A percentile compares a stretch with the other conserved stretches of the same genome.
These are phyloP conservation scores for Hirudinaria manillensis DNA, from an alignment of 2,888 invertebrate species.

Conservation along the genomic window DNA sequence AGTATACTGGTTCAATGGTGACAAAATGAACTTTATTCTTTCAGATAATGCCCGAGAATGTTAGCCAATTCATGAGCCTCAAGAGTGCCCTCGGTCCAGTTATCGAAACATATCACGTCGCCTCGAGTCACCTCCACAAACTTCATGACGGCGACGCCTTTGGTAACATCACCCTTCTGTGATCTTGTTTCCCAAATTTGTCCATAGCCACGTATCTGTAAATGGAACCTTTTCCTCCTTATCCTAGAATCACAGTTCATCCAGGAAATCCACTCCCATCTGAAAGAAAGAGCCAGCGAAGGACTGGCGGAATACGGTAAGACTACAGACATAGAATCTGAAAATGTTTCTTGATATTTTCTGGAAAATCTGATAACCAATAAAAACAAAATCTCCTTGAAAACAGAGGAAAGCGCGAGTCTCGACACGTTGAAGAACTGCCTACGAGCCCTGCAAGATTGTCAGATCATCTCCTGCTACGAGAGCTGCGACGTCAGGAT, in stretches of 20 bases:
- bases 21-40: no score
- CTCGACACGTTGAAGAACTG: conserved; percentile 35
- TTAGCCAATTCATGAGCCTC: neutral
- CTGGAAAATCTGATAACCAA: neutral
- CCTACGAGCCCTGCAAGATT: conserved; percentile 29
- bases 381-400: neutral
- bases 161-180: neutral
- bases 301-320: conserved; percentile 2
- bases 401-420: conserved; percentile 35
- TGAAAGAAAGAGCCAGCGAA: neutral
- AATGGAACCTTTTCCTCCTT: neutral
- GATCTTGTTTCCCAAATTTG: neutral
- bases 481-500: conserved; percentile 21
- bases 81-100: conserved; percentile 4
- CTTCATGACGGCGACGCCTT: neutral
- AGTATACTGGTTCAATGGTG: no score
- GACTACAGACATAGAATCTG: neutral
- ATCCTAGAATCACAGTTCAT: neutral
- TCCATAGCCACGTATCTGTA: neutral
- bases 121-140: conserved; percentile 3
- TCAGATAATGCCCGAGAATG: no score
- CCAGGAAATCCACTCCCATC: neutral
- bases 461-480: conserved; percentile 28
- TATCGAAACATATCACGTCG: neutral
- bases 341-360: neutral